Percentiles rank a stretch among this genome's conserved stretches.
These are phyloP conservation scores for Forficula auricularia DNA, from an alignment of 1,140 invertebrate species.

Conservation along the genomic window DNA sequence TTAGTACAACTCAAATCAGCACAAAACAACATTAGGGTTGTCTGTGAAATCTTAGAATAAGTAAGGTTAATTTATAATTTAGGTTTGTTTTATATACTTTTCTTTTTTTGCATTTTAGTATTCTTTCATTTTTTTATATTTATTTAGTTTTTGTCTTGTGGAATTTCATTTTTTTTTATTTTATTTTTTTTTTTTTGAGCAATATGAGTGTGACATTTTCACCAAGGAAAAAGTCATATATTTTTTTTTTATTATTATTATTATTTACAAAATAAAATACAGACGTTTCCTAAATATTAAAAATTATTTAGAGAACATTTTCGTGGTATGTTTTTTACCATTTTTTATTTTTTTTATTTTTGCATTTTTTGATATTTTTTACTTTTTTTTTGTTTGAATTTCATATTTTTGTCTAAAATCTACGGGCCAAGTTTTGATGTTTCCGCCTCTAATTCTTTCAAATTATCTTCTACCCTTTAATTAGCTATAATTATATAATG, in stretches of 20 bases:
- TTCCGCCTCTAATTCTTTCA: no score
- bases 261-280: neutral
- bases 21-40: no score
- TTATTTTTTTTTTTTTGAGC: constrained; percentile 5
- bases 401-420: no score
- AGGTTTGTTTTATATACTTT: constrained; percentile 5
- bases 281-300: neutral
- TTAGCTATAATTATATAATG: no score
- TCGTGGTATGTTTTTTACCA: neutral
- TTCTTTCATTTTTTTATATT: neutral
- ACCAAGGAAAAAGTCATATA: constrained; percentile 5
- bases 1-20: neutral
- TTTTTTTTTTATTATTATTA: neutral
- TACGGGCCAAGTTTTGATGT: no score
- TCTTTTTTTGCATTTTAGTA: neutral
- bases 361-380: neutral
- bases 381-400: no score
- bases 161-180: neutral
- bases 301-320: neutral
- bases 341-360: neutral
- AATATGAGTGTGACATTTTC: constrained; percentile 8
- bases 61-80: no score
- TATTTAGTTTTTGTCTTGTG: constrained; percentile 1
- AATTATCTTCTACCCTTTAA: no score
- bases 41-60: no score